Evolutionary conservation across 1,140 invertebrate genomes (phyloP).

Genomic region (Ladona fulva): DNA sequence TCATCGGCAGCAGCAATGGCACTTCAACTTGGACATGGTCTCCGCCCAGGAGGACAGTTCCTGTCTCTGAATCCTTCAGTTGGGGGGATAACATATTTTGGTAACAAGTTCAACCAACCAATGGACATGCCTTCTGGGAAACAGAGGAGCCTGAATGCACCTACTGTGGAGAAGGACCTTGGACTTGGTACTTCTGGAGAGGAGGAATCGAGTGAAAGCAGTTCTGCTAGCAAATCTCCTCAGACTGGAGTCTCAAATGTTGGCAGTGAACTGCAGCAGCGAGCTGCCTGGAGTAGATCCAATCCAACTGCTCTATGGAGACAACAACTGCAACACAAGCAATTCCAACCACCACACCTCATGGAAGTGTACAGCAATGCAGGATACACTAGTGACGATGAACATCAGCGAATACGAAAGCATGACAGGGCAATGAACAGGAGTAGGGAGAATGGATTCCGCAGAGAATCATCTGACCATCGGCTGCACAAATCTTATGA

Average conservation of each 20-base stretch:
- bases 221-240: constrained; percentile 54
- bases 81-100: background rate
- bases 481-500: constrained; percentile 17
- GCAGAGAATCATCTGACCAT: background rate
- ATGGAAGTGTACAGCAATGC: constrained; percentile 32
- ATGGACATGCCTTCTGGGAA: background rate
- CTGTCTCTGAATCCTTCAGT: constrained; percentile 17
- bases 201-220: constrained; percentile 65
- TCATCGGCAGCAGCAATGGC: constrained; percentile 19
- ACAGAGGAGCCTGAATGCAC: constrained; percentile 18
- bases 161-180: constrained; percentile 60
- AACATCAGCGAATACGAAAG: constrained; percentile 20
- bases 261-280: constrained; percentile 45
- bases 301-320: constrained; percentile 29
- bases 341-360: constrained; percentile 32
- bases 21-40: constrained; percentile 14
- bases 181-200: constrained; percentile 74
- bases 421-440: background rate
- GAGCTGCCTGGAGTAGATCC: constrained; percentile 34
- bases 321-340: constrained; percentile 43
- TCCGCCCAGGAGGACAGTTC: constrained; percentile 24
- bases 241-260: constrained; percentile 39
- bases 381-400: constrained; percentile 32
- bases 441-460: background rate
- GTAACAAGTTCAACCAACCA: background rate